These are phyloP conservation scores for Calliphora vomitoria DNA, from an alignment of 2,888 invertebrate genomes.

Conservation along the genomic window DNA sequence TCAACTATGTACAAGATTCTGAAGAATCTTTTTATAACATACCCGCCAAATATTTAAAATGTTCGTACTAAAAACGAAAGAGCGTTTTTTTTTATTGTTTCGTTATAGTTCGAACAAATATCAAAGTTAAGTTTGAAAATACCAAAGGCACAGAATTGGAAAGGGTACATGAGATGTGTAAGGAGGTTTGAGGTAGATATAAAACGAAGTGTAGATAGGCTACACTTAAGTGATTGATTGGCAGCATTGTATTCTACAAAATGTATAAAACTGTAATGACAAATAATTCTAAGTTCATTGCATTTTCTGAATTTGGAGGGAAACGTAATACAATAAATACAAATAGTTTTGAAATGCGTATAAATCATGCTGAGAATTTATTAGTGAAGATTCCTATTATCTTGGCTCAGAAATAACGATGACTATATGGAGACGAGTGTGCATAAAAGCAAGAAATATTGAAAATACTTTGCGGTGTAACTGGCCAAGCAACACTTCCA, in stretches of 20 bases:
- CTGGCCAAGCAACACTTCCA: not conserved
- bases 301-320: no score
- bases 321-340: no score
- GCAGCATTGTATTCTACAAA: no score
- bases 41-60: conserved; percentile 60
- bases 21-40: conserved; percentile 65
- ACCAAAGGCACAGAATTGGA: not conserved
- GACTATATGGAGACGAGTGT: no score
- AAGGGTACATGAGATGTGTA: not conserved
- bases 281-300: no score
- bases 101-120: conserved; percentile 16
- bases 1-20: conserved; percentile 51
- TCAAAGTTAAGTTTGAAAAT: conserved; percentile 40
- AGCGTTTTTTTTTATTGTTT: not conserved
- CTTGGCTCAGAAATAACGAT: no score
- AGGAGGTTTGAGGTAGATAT: not conserved
- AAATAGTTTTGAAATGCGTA: no score
- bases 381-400: no score
- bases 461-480: not conserved
- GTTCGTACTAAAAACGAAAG: conserved; percentile 19
- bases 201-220: not conserved
- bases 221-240: not conserved
- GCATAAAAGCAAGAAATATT: no score
- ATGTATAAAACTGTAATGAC: no score
- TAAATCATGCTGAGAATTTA: no score